Conservation (phyloP, 2,888 invertebrate genomes). For the Baronia brevicornis region DNA sequence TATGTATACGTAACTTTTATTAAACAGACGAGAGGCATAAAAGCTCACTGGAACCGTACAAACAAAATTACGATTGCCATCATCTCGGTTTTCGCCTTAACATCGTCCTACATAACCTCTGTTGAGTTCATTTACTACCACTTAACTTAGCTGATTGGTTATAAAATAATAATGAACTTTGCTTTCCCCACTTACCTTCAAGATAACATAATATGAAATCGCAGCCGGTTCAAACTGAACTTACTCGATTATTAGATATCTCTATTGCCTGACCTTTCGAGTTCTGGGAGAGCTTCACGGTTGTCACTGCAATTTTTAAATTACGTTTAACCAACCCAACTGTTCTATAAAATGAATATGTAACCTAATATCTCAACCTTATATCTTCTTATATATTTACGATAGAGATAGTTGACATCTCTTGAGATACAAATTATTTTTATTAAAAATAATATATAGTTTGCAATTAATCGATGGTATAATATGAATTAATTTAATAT, state of each 20-base stretch:
- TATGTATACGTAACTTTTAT: conserved; percentile 11
- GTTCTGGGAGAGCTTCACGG: conserved; percentile 17
- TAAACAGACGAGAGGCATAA: conserved; percentile 10
- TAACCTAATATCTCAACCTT: no score
- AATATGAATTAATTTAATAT: no score
- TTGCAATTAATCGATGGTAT: no score
- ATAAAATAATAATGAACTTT: conserved; percentile 36
- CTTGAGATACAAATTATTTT: no score
- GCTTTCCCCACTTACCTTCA: conserved; percentile 27
- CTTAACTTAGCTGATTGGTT: conserved; percentile 27
- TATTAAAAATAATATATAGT: no score
- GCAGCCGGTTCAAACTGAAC: no score
- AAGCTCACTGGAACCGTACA: conserved; percentile 10
- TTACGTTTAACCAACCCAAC: no score
- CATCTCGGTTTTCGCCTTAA: conserved; percentile 16
- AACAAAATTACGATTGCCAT: conserved; percentile 16
- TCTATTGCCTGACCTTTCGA: conserved; percentile 21
- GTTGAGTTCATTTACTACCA: conserved; percentile 13
- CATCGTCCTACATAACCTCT: conserved; percentile 15
- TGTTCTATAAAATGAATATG: no score
- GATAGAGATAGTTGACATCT: no score
- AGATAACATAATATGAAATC: conserved; percentile 17
- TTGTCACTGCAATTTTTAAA: conserved; percentile 11
- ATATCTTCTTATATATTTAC: no score
- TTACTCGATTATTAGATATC: no score